phyloP scores from a whole-genome alignment of 2,888 invertebrate genomes.

The Punctoribates punctum region DNA sequence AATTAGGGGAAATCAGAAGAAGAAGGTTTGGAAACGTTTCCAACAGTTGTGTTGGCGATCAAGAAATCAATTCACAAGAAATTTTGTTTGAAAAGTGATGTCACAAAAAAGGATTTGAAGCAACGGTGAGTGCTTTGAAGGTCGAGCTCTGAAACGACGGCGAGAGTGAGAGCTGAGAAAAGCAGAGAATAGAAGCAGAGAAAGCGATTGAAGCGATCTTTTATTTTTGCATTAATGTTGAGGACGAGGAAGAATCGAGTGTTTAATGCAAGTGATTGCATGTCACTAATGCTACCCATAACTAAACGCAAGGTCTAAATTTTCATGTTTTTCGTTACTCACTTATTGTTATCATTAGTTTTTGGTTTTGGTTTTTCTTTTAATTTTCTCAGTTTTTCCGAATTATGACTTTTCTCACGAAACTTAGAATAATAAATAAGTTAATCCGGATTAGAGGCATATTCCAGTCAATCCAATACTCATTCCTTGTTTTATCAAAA shows the following conservation, averaged over 20 bases:
- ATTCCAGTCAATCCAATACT: neutral
- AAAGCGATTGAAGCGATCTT: slow-evolving; percentile 20
- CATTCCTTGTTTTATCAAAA: slow-evolving; percentile 17
- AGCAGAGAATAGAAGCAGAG: neutral
- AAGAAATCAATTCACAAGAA: neutral
- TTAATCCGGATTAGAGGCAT: slow-evolving; percentile 25
- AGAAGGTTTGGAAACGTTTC: neutral
- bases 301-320: slow-evolving; percentile 29
- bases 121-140: slow-evolving; percentile 28
- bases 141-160: neutral
- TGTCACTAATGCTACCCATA: slow-evolving; percentile 25
- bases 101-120: slow-evolving; percentile 5
- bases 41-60: neutral
- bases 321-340: slow-evolving; percentile 24
- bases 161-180: neutral
- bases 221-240: slow-evolving; percentile 22
- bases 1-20: too few relatives aligned
- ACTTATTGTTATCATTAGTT: slow-evolving; percentile 17
- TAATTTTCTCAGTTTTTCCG: slow-evolving; percentile 28
- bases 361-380: slow-evolving; percentile 17
- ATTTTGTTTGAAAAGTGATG: slow-evolving; percentile 2
- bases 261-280: slow-evolving; percentile 20
- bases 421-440: slow-evolving; percentile 25
- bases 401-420: slow-evolving; percentile 28
- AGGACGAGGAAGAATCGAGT: slow-evolving; percentile 11